Conservation (phyloP, 1,140 invertebrate genomes). For the Solenopsis invicta region DNA sequence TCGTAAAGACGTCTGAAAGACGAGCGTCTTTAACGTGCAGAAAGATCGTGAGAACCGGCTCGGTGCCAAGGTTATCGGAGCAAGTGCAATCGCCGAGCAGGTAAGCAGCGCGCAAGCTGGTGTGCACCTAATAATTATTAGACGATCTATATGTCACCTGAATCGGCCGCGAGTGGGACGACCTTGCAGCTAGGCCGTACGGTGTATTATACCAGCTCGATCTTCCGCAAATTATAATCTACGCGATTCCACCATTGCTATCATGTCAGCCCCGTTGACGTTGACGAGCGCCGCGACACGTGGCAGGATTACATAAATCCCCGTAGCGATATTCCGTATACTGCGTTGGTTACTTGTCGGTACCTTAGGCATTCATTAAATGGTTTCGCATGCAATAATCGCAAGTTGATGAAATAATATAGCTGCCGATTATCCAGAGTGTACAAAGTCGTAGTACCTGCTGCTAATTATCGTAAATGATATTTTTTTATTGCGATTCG, state of each 20-base stretch:
- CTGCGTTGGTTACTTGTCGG: slow-evolving; percentile 15
- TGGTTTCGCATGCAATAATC: not conserved
- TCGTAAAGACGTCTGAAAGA: slow-evolving; percentile 28
- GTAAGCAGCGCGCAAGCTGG: slow-evolving; percentile 17
- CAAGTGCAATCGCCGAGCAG: slow-evolving; percentile 41
- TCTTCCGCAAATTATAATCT: slow-evolving; percentile 51
- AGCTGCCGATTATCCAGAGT: not conserved
- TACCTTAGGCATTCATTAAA: slow-evolving; percentile 25
- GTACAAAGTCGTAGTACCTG: not conserved
- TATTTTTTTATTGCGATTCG: not conserved
- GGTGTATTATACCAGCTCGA: slow-evolving; percentile 32
- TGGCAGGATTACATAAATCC: slow-evolving; percentile 49
- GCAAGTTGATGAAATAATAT: slow-evolving; percentile 3
- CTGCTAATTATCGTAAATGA: not conserved
- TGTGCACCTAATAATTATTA: slow-evolving; percentile 58
- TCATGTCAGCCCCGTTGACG: not conserved
- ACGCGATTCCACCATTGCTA: slow-evolving; percentile 28
- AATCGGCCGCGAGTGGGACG: slow-evolving; percentile 21
- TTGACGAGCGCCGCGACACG: slow-evolving; percentile 46
- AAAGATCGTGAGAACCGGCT: slow-evolving; percentile 68
- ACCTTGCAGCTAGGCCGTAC: slow-evolving; percentile 38
- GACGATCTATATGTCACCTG: slow-evolving; percentile 50
- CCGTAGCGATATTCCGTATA: not conserved
- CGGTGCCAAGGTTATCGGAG: slow-evolving; percentile 63
- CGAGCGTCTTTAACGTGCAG: slow-evolving; percentile 47